Conservation (phyloP, 2,888 invertebrate genomes). For the Lepetodrilus schrolli region DNA sequence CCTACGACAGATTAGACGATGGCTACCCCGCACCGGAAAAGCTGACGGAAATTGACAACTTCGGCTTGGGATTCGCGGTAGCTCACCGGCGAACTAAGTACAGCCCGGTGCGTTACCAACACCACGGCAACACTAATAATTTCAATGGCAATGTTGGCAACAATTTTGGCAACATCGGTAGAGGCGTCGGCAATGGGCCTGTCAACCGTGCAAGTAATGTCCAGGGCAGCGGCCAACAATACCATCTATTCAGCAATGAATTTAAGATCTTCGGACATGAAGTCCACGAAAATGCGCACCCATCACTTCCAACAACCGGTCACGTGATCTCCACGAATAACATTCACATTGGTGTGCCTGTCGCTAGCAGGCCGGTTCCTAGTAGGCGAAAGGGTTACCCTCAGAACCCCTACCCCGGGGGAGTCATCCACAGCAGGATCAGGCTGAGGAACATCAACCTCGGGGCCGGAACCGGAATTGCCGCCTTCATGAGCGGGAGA, state of each 20-base stretch:
- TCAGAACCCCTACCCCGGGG: neutral
- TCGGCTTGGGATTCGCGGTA: conserved; percentile 17
- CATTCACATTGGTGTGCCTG: neutral
- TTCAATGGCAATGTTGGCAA: neutral
- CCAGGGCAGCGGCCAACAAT: neutral
- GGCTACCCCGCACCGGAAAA: neutral
- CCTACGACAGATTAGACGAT: neutral
- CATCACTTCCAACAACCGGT: neutral
- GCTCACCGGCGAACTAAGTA: neutral
- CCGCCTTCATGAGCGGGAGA: neutral
- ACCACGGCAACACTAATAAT: neutral
- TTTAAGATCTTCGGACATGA: neutral
- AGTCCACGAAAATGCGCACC: neutral
- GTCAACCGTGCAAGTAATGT: neutral
- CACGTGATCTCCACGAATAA: conserved; percentile 1
- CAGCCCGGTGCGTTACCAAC: neutral
- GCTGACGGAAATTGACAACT: neutral
- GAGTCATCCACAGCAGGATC: neutral
- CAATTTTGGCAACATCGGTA: neutral
- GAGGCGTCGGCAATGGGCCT: neutral
- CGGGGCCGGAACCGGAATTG: neutral
- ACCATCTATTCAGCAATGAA: neutral
- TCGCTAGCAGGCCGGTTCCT: neutral
- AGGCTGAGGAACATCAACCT: neutral
- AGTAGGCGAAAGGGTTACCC: neutral